phyloP scores from a whole-genome alignment of 2,888 invertebrate genomes.

The Acleris sparsana region DNA sequence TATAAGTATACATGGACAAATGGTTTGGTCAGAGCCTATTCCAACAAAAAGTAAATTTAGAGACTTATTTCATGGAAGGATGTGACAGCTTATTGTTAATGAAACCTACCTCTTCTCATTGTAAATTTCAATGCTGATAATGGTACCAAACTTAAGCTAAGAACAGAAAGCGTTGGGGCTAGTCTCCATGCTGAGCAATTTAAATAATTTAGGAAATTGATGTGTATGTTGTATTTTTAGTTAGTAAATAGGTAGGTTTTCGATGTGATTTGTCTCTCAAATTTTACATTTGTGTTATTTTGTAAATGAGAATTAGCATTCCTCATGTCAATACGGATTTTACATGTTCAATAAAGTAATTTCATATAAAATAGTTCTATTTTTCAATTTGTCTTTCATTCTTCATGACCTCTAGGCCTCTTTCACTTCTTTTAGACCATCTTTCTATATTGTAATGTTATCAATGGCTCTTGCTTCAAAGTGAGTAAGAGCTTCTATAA shows the following conservation, averaged over 20 bases:
- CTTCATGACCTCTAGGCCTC: slow-evolving; percentile 21
- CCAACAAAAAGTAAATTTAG: slow-evolving; percentile 75
- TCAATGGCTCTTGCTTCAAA: too few species aligned
- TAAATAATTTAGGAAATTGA: slow-evolving; percentile 76
- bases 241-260: slow-evolving; percentile 83
- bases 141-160: slow-evolving; percentile 80
- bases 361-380: slow-evolving; percentile 76
- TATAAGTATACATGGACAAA: slow-evolving; percentile 54
- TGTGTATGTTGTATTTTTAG: slow-evolving; percentile 83
- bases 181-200: slow-evolving; percentile 55
- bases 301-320: slow-evolving; percentile 84
- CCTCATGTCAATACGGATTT: slow-evolving; percentile 84
- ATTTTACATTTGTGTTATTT: slow-evolving; percentile 84
- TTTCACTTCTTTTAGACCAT: not conserved
- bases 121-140: slow-evolving; percentile 80
- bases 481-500: too few species aligned
- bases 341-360: slow-evolving; percentile 85
- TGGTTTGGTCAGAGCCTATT: slow-evolving; percentile 75
- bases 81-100: slow-evolving; percentile 73
- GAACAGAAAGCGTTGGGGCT: slow-evolving; percentile 52
- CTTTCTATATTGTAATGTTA: too few species aligned
- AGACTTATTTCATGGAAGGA: slow-evolving; percentile 69
- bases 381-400: slow-evolving; percentile 58
- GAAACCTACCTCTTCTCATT: slow-evolving; percentile 82
- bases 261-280: slow-evolving; percentile 83